Conservation (phyloP, 2,797 vertebrate genomes). For the Limosa lapponica region DNA sequence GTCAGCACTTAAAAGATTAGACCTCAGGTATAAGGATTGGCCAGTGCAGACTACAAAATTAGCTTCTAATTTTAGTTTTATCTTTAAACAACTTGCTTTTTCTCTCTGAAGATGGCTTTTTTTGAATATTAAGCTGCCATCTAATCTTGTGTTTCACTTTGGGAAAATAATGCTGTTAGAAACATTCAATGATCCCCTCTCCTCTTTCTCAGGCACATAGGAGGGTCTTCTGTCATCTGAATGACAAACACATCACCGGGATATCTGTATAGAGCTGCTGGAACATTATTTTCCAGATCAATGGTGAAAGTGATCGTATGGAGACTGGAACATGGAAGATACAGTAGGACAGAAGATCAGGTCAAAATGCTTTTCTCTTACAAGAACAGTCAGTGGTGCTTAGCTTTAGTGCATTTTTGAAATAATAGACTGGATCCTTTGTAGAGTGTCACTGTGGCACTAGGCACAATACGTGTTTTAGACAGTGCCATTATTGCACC, state of each 20-base stretch:
- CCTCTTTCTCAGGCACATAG: not conserved
- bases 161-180: not conserved
- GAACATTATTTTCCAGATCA: not conserved
- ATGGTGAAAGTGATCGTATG: not conserved
- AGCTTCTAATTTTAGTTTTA: not conserved
- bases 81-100: not conserved
- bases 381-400: not conserved
- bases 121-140: not conserved
- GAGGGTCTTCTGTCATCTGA: not conserved
- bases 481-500: not conserved
- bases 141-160: not conserved
- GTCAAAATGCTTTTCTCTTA: not conserved
- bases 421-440: not conserved
- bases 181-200: not conserved
- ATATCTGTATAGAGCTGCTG: not conserved
- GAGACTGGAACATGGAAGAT: not conserved
- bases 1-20: not conserved
- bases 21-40: not conserved
- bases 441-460: not conserved
- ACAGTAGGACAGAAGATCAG: not conserved
- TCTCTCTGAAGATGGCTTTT: not conserved
- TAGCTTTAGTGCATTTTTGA: not conserved
- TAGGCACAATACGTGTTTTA: not conserved
- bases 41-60: not conserved
- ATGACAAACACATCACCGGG: not conserved